Base-by-base conservation (phyloP, 2,888 invertebrate genomes). In the Hydropsyche betteni region DNA sequence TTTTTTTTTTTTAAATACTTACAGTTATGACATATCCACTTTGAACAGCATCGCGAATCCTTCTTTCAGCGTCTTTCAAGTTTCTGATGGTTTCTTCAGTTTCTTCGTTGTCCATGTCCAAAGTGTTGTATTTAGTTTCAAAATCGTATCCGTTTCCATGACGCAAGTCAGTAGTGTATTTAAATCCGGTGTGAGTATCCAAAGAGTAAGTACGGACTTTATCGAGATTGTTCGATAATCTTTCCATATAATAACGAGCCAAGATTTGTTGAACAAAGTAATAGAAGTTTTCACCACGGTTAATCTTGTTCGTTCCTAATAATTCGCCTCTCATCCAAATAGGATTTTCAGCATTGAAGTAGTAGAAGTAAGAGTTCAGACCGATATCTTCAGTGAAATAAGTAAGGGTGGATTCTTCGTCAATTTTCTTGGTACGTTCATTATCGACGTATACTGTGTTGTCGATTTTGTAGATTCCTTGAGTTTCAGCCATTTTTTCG, bases 301-400 rank as follows among this genome's bases (percentile, higher is more conserved):
- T 87, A 79, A 90, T 87, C 81, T 88, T 89, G 16, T 84, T 80
- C 68, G 85, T 74, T 79, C 84, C 85, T 76, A 86, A 87, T 72
- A 88, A 84, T 34, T 88, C 84, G 74, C 88, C 87, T 69, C 87
- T 85, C 82, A 91, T 84, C 89, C 91, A 91, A 87, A 90, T 91
- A 53, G 92, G 91, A 81, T 87, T 87, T 76, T 89, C 87, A 78
- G 87, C 82, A 81, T 91, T 89, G 85, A 90, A 88, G 83, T 88
- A 90, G 83, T 88, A 90, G 85, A 92, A 92, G 84, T 87, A 91
- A 0, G 88, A 82, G 83, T 91, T 92, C 81, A 91, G 84, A 76
- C 91, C 92, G 80, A 92, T 85, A 81, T 93, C 93, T 82, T 93
- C 92, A 50, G 90, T 91, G 84, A 92, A 91, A 84, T 93, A 93